Base-by-base conservation (phyloP, 2,113 vertebrate genomes). In the Dinomys branickii region DNA sequence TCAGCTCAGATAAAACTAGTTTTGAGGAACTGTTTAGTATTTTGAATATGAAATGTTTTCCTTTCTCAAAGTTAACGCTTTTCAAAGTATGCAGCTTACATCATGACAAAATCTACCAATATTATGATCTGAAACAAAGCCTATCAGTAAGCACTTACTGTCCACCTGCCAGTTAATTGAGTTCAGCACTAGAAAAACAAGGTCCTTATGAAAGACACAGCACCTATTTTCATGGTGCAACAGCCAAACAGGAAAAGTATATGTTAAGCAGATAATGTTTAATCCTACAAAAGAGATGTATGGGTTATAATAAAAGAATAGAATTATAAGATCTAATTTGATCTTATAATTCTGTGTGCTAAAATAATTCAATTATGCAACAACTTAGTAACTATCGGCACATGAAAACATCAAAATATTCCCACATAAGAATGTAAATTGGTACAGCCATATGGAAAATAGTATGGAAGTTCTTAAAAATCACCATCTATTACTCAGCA, bases 51-150 rank as follows among this genome's bases (percentile, higher is more conserved):
- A 59, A 83, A 71, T 78, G 1, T 30, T 77, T 52, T 93, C 28
- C 28, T 90, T 91, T 94, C 50, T 94, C 82, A 91, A 84, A 94
- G 33, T 77, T 92, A 71, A 71, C 10, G 19, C 24, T 85, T 20
- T 75, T 94, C 81, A 73, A 84, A 95, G 61, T 38, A 61, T 5
- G 5, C 47, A 90, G 24, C 7, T 94, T 77, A 90, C 35, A 92
- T 14, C 47, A 38, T 86, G n/a, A 91, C 50, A 91, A 94, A 94
- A 67, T 67, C 38, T 97, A 63, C 44, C 67, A 78, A 95, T 7
- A 50, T 20, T 54, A 84, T 30, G 81, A 67, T 58, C 41, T 61
- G 63, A 77, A 92, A 77, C 24, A 73, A 92, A 92, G 41, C 10
- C 77, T 81, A 52, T 52, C 26, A 69, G 50, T 56, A 77, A 92